These are phyloP conservation scores for Phalanger gymnotis DNA, from an alignment of 2,797 vertebrate genomes.

Conservation along the genomic window DNA sequence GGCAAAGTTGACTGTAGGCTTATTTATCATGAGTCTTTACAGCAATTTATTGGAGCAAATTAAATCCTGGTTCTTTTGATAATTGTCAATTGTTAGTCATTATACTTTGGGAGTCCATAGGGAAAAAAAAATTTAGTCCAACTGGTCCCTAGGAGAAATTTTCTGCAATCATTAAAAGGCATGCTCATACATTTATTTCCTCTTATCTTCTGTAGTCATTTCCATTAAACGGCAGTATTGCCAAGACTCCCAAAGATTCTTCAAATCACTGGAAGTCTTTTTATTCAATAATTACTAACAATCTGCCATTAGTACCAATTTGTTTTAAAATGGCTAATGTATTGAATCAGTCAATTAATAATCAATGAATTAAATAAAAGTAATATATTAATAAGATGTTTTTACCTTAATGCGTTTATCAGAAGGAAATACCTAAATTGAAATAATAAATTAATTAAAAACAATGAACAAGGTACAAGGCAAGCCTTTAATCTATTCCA, in stretches of 20 bases:
- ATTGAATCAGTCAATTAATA: too few species aligned
- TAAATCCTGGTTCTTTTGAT: constrained; percentile 64
- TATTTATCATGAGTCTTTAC: constrained; percentile 50
- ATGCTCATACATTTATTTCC: constrained; percentile 32
- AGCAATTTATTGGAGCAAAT: constrained; percentile 54
- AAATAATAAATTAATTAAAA: too few species aligned
- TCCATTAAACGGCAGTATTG: not conserved
- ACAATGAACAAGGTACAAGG: too few species aligned
- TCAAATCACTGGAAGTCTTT: not conserved
- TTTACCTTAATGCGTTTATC: too few species aligned
- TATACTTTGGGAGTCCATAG: constrained; percentile 60
- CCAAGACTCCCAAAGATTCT: not conserved
- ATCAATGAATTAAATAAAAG: too few species aligned
- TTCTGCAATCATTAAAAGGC: not conserved
- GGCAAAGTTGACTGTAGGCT: constrained; percentile 42
- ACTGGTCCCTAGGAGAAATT: not conserved
- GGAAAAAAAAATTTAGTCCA: constrained; percentile 11
- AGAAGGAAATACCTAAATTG: too few species aligned
- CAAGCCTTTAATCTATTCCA: too few species aligned
- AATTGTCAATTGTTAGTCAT: constrained; percentile 52
- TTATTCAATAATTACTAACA: not conserved
- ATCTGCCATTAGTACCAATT: not conserved
- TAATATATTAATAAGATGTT: too few species aligned
- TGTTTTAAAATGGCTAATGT: too few species aligned
- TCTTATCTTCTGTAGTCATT: constrained; percentile 8